These are phyloP conservation scores for Drosophila rufa DNA, from an alignment of 1,140 invertebrate species.

Conservation along the genomic window DNA sequence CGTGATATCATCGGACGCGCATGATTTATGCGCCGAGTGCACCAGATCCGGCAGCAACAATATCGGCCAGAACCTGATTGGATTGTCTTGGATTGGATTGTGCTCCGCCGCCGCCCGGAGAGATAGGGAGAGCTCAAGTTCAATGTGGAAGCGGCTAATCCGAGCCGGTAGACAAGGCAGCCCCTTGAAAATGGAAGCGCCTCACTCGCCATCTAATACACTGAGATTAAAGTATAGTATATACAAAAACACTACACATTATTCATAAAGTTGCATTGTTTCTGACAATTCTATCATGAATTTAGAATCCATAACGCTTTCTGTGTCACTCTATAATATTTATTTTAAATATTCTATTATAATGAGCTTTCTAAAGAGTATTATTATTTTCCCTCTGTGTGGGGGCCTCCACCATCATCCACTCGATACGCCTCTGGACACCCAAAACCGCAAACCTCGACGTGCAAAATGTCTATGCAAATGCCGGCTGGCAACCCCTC, in stretches of 20 bases:
- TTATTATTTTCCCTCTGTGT: conserved; percentile 8
- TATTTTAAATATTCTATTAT: too few species aligned
- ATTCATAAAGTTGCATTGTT: too few species aligned
- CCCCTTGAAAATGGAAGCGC: conserved; percentile 77
- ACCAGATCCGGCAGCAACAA: conserved; percentile 62
- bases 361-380: not conserved
- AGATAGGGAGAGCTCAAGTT: conserved; percentile 63
- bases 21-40: conserved; percentile 64
- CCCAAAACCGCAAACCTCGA: conserved; percentile 59
- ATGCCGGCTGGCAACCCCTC: conserved; percentile 31
- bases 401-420: conserved; percentile 34
- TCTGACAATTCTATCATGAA: too few species aligned
- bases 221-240: not conserved
- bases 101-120: conserved; percentile 13
- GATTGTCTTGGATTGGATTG: conserved; percentile 34
- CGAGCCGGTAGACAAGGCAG: conserved; percentile 77
- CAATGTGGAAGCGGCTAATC: conserved; percentile 70
- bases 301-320: too few species aligned
- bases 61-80: conserved; percentile 42
- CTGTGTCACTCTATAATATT: too few species aligned
- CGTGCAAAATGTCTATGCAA: conserved; percentile 58
- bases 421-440: conserved; percentile 55
- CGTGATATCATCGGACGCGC: conserved; percentile 73
- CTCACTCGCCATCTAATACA: conserved; percentile 55
- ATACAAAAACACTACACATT: too few species aligned